Conservation (phyloP, 2,113 vertebrate species). For the Parus major region DNA sequence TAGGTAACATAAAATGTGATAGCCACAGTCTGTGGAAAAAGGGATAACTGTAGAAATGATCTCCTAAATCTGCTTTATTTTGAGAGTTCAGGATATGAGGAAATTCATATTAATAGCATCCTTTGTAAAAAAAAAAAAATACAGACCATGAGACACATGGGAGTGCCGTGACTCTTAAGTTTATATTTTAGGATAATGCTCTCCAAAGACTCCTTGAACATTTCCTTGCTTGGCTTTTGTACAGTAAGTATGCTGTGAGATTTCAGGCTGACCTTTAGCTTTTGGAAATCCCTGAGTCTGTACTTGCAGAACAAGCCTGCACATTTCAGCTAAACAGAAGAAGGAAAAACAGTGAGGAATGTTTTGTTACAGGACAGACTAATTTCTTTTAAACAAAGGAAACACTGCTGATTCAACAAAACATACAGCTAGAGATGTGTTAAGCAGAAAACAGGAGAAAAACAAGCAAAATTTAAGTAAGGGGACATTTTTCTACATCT, state of each 20-base stretch:
- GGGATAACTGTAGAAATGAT: not conserved
- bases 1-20: not conserved
- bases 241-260: slow-evolving; percentile 46
- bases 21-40: not conserved
- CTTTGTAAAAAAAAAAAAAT: not conserved
- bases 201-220: slow-evolving; percentile 17
- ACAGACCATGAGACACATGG: not conserved
- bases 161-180: not conserved
- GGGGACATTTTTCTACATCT: not conserved
- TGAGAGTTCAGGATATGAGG: not conserved
- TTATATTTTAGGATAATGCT: not conserved
- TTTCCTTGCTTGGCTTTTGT: slow-evolving; percentile 66
- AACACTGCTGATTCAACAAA: slow-evolving; percentile 4
- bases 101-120: not conserved
- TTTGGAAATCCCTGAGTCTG: slow-evolving; percentile 4
- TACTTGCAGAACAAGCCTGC: slow-evolving; percentile 17
- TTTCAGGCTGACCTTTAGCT: slow-evolving; percentile 56
- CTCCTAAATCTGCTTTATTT: not conserved
- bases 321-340: not conserved
- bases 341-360: slow-evolving; percentile 30
- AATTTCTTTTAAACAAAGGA: slow-evolving; percentile 33
- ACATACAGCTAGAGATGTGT: not conserved
- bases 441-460: not conserved
- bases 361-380: not conserved
- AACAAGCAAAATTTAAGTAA: not conserved